Base-by-base conservation (phyloP, 1,140 invertebrate species). In the Apis laboriosa region DNA sequence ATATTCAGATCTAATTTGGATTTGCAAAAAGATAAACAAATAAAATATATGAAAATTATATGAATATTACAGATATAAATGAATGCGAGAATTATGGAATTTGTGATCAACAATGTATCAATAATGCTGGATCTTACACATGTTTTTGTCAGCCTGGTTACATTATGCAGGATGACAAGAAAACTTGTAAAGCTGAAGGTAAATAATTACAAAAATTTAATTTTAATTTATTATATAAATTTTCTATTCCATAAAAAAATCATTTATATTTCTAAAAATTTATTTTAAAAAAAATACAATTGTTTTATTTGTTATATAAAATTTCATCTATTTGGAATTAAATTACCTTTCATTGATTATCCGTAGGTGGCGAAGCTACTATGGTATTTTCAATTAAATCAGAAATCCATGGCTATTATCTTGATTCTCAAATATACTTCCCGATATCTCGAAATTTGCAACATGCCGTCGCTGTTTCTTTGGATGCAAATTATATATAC, bases 61-160 rank as follows among this genome's bases (percentile, higher is more conserved):
- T 43, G 34, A 43, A 43, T 43, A 43, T 43, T 77, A 74, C 86
- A 94, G 97, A 99, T 91, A 96, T 98, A 24, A 95, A 99, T 92
- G 98, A 99, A 92, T 99, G 98, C 91, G 95, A 96, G 77, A 94
- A 92, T 13, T 96, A 96, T 67, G 96, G 97, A 13, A 93, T 95
- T 0, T 99, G 99, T 88, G 97, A 97, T 77, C 99, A 99, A 91
- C 91, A 92, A 71, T 99, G 99, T 90, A 92, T 95, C 28, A 99
- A 99, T 90, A 95, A 93, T 0, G 93, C 94, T 0, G 98, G 98
- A 0, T 96, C 96, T 1, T 99, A 96, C 90, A 94, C 93, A 11
- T 99, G 99, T 90, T 94, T 94, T 61, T 99, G 99, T 92, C 96
- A 97, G 43, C 91, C 95, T 0, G 97, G 96, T 1, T 99, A 98